Evolutionary conservation across 2,113 vertebrate genomes (phyloP), one percentile per base, ranked within the genome.

Genomic region (Aptenodytes patagonicus): DNA sequence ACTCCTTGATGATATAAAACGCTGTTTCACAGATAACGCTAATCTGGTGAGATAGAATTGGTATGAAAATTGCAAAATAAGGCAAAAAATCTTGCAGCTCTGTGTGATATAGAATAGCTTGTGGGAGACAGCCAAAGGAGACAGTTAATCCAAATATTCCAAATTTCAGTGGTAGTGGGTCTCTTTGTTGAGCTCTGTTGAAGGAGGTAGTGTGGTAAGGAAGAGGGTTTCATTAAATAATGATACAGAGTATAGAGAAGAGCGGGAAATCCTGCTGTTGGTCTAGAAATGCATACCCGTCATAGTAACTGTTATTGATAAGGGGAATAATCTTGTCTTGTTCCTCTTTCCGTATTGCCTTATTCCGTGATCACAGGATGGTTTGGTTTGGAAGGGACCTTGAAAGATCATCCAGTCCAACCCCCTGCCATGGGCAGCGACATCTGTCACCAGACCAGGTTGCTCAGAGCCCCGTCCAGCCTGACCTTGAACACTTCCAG

Each of bases 201-300:
- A 25, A 54, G 40, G 51, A 61, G 10, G 13, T 28, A 5, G 10
- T 11, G 19, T 32, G 17, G 7, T 40, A 17, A 34, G 3, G 8
- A 5, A 28, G 36, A 55, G 34, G 36, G 1, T 42, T 71, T 36
- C 1, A 3, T 17, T 40, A 22, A 36, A 4, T 31, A 44, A 7
- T 1, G 17, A 2, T 4, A 1, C 1, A 16, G 64, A 47, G 71
- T 6, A 14, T 0, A 36, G 54, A 36, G 68, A 29, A 17, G 52
- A 83, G 52, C 11, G 8, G 46, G 49, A 36, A 17, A 17, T 51
- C 17, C n/a, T 66, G 29, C 19, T 64, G 15, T 51, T 46, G n/a
- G 5, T 32, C 12, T 72, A n/a, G 72, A 38, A 36, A 13, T 26
- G 24, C 62, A 36, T 44, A 10, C 32, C 21, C 2, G 0, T 12